Conservation (phyloP, 2,113 vertebrate genomes). For the Syngnathoides biaculeatus region DNA sequence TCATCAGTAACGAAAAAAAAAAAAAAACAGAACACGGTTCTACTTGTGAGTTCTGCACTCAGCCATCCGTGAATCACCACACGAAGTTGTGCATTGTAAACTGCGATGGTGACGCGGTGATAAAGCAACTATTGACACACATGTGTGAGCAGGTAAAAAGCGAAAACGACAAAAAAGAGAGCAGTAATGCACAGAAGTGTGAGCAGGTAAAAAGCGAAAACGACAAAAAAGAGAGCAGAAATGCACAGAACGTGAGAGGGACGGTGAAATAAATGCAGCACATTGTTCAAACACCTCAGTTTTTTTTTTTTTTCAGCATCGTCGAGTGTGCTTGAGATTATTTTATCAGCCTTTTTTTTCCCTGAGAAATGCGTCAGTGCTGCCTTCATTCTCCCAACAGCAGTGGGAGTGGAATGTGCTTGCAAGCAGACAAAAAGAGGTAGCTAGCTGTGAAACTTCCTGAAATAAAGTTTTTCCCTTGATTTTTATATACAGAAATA, state of each 20-base stretch:
- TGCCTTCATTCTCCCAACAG: constrained; percentile 8
- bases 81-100: not conserved
- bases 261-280: constrained; percentile 13
- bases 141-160: constrained; percentile 13
- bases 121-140: not conserved
- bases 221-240: constrained; percentile 3
- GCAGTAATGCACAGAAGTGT: constrained; percentile 11
- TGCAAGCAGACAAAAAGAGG: constrained; percentile 2
- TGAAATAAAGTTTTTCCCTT: not conserved
- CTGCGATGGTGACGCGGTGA: not conserved
- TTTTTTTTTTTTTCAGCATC: constrained; percentile 29
- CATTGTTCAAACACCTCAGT: constrained; percentile 13
- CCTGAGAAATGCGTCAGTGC: constrained; percentile 9
- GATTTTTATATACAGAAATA: not conserved
- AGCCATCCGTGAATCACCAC: not conserved
- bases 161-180: no score
- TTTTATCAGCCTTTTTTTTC: not conserved
- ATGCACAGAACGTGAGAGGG: constrained; percentile 9
- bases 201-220: constrained; percentile 14
- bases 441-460: not conserved
- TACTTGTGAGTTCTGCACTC: not conserved
- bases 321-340: constrained; percentile 10
- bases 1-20: not conserved
- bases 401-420: not conserved
- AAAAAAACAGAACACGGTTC: not conserved